Percentiles rank a stretch among this genome's conserved stretches.
Evolutionary conservation across 1,140 invertebrate species (phyloP).

Genomic region (Trinorchestia longiramus): DNA sequence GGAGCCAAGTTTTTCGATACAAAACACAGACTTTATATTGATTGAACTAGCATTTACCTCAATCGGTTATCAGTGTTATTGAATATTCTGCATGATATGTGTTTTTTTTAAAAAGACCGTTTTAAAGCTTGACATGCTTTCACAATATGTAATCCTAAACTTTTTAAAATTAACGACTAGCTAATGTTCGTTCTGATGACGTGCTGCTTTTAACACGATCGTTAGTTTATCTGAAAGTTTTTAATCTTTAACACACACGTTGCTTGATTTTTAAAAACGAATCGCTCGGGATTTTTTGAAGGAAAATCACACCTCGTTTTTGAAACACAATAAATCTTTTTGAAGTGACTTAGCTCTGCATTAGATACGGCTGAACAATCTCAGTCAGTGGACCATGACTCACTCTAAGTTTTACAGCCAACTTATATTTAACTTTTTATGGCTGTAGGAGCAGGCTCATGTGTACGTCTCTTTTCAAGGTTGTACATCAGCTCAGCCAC

Average conservation of each 20-base stretch:
- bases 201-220: no score
- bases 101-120: no score
- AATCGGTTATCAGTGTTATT: no score
- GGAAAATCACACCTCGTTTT: no score
- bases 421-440: not conserved
- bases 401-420: not conserved
- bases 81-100: no score
- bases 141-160: no score
- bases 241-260: not conserved
- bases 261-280: not conserved
- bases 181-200: no score
- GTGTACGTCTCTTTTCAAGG: not conserved
- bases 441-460: not conserved
- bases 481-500: not conserved
- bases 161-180: no score
- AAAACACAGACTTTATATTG: not conserved
- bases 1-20: not conserved
- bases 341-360: not conserved
- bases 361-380: not conserved
- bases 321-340: not conserved
- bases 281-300: no score
- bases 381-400: not conserved
- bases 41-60: not conserved
- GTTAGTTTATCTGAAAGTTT: no score
- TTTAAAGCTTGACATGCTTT: no score